Conservation (phyloP, 2,797 vertebrate species). For the Acipenser ruthenus region DNA sequence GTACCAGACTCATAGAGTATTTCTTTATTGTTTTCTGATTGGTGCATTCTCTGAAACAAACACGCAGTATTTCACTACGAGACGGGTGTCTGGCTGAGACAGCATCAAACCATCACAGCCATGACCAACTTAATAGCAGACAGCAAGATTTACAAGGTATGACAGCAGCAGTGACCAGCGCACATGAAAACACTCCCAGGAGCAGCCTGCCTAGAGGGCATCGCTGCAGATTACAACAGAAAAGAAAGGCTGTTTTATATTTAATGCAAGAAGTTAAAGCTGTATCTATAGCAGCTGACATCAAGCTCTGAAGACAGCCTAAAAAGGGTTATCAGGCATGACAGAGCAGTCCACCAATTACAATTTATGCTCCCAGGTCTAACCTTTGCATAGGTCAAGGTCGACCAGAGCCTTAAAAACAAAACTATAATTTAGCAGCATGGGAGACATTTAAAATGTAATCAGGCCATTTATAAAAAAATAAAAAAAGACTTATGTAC, state of each 20-base stretch:
- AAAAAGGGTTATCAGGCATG: too few species aligned
- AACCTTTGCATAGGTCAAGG: too few species aligned
- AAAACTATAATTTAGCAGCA: too few species aligned
- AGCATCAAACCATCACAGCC: constrained; percentile 7
- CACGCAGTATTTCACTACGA: neutral
- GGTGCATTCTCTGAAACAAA: neutral
- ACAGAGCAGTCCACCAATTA: too few species aligned
- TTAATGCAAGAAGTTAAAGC: constrained; percentile 1
- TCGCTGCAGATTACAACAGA: neutral
- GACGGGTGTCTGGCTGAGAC: constrained; percentile 5
- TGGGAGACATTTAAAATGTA: too few species aligned
- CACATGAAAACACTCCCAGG: constrained; percentile 2
- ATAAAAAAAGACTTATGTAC: too few species aligned
- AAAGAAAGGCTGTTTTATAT: constrained; percentile 6
- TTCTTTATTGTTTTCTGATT: constrained; percentile 6
- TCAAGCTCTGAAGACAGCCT: too few species aligned
- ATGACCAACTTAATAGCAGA: neutral
- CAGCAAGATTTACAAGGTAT: constrained; percentile 11
- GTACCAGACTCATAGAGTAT: neutral
- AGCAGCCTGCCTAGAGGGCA: neutral
- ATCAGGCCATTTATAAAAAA: too few species aligned
- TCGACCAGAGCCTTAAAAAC: too few species aligned
- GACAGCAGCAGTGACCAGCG: constrained; percentile 11
- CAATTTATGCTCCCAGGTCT: too few species aligned
- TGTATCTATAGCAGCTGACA: too few species aligned